Evolutionary conservation across 2,888 invertebrate genomes (phyloP), one percentile per base, ranked within the genome.

Genomic region (Synergus gifuensis): DNA sequence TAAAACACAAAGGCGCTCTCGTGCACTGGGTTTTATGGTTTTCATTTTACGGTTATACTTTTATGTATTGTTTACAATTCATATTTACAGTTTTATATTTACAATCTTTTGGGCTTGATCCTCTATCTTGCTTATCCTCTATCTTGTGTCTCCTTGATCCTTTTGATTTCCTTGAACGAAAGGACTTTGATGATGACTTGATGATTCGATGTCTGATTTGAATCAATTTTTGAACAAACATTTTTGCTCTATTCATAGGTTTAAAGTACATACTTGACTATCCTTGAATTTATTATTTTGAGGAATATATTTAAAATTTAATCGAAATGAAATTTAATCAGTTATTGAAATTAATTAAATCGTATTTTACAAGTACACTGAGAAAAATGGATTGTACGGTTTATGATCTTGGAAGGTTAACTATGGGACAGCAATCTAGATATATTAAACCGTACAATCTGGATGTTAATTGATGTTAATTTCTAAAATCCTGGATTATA

Each of bases 51-150:
- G 54, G 54, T 54, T 73, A 40, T 73, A 62, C 12, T 62, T 14
- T 11, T 69, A 44, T 69, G 36, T 49, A 73, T 54, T 73, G 36
- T 73, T 73, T 73, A 49, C 28, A 58, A 60, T 66, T 73, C 36
- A 64, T 76, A 46, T 67, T 79, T 62, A 62, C 28, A 58, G 46
- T 54, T 66, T 73, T 46, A 64, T 78, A 44, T 67, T 79, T 60
- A 60, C 60, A 60, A 4, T 60, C 12, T 60, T 12, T 18, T 62
- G 14, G 14, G 62, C 3, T 62, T 28, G 14, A 28, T 62, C 28
- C 28, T 11, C 14, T 12, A 14, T 28, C 62, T 28, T 62, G 11
- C 12, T 62, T n/a, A n/a, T n/a, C n/a, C n/a, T n/a, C n/a, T n/a
- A n/a, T n/a, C n/a, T 62, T 62, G 22, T 4, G 4, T 28, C 62